Evolutionary conservation across 1,140 invertebrate species (phyloP), one percentile per base, ranked within the genome.

Genomic region (Drosophila navojoa): DNA sequence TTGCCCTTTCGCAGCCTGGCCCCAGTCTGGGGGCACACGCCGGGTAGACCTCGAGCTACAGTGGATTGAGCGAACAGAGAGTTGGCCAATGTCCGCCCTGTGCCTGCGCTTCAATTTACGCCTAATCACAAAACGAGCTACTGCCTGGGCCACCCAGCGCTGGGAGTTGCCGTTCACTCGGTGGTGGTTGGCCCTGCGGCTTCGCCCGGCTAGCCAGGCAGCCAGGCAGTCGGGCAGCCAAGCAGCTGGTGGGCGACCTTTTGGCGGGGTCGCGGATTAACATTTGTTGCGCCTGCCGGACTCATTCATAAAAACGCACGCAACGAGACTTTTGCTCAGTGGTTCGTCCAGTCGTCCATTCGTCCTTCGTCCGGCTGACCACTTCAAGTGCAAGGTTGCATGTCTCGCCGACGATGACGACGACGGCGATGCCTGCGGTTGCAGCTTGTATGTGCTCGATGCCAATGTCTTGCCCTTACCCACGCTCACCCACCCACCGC

Each of bases 271-370:
- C 79, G 84, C 68, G 64, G 76, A 79, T 77, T 82, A 79, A 84
- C 84, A 87, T 84, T 87, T 86, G 81, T 79, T 84, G 82, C 76
- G 45, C 55, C 78, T 59, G 62, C 47, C 60, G 22, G 55, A 59
- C 70, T 76, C 84, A 89, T 89, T 89, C 84, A 89, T 89, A 89
- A 89, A 89, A 89, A 75, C 60, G 66, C 82, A 87, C 79, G 82
- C 82, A 86, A 86, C 47, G 69, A 53, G 64, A 70, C 63, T 78
- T 74, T 44, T 45, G 44, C 27, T 40, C 42, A 44, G 40, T 53
- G 47, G 49, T 22, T 32, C 55, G 35, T n/a, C 49, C 19, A 22
- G 2, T 22, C 11, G 50, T 47, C 35, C 44, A 11, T 7, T n/a
- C 25, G 16, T n/a, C 7, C 16, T 19, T 6, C 15, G 32, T 6